Evolutionary conservation across 1,140 invertebrate species (phyloP).

Genomic region (Tribolium madens): DNA sequence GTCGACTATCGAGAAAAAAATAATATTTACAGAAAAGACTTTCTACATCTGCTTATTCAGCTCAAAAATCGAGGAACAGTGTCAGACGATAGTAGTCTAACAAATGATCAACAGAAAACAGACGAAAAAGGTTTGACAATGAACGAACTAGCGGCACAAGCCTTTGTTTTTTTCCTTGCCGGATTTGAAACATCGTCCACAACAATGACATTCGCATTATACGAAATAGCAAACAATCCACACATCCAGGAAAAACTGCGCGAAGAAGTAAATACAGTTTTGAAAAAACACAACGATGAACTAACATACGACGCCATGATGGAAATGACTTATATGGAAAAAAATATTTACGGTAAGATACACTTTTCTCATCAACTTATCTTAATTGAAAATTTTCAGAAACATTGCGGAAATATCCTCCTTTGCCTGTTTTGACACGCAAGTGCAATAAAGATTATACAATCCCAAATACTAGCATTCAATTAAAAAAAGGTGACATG

Average conservation of each 20-base stretch:
- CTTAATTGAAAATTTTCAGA: conserved; percentile 64
- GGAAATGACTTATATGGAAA: conserved; percentile 50
- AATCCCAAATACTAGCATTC: conserved; percentile 45
- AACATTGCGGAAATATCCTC: conserved; percentile 71
- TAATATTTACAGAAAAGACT: conserved; percentile 66
- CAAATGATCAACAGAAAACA: background rate
- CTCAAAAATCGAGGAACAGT: conserved; percentile 44
- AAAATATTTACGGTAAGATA: conserved; percentile 53
- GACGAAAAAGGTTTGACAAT: conserved; percentile 40
- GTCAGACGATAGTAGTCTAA: background rate
- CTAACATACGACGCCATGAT: conserved; percentile 48
- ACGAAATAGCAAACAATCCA: conserved; percentile 65
- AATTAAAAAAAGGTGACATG: conserved; percentile 70
- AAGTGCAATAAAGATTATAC: conserved; percentile 68
- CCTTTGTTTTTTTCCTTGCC: conserved; percentile 68
- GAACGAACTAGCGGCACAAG: conserved; percentile 63
- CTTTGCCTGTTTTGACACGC: conserved; percentile 67
- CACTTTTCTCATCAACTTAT: background rate
- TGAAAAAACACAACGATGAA: conserved; percentile 43
- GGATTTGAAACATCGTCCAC: conserved; percentile 69
- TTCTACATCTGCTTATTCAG: conserved; percentile 67
- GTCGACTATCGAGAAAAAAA: conserved; percentile 66
- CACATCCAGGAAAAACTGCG: conserved; percentile 50
- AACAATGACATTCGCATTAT: conserved; percentile 67
- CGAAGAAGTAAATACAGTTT: conserved; percentile 43